Conservation (phyloP, 2,888 invertebrate species). For the Sepiola atlantica region DNA sequence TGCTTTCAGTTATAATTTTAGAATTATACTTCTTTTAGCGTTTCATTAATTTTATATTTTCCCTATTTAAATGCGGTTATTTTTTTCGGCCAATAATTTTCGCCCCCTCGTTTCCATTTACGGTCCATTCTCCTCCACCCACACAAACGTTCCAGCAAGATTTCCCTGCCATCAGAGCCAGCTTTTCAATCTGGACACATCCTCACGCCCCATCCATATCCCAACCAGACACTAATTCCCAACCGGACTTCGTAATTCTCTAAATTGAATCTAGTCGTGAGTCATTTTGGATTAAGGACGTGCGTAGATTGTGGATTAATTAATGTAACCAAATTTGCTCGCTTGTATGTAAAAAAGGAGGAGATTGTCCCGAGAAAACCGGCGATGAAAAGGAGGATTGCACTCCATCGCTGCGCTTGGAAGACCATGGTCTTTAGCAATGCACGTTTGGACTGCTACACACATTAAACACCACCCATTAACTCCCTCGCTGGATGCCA, state of each 20-base stretch:
- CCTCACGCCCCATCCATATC: no score
- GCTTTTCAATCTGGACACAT: no score
- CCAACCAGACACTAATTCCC: background rate
- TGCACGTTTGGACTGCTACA: no score
- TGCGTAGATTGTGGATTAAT: conserved; percentile 2
- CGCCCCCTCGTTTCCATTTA: background rate
- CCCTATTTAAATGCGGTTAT: background rate
- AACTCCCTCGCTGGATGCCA: background rate
- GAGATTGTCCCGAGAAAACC: background rate
- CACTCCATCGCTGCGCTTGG: background rate
- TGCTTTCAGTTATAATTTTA: background rate
- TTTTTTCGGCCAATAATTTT: background rate
- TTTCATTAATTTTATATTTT: background rate
- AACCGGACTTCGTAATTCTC: background rate
- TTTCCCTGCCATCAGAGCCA: no score
- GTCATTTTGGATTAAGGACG: background rate
- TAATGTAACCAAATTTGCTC: background rate
- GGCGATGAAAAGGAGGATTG: background rate
- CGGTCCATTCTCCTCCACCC: no score
- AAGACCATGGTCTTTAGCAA: background rate
- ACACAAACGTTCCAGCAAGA: no score
- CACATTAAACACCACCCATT: no score
- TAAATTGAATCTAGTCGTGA: conserved; percentile 2
- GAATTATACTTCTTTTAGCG: background rate
- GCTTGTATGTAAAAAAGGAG: background rate